Base-by-base conservation (phyloP, 2,113 vertebrate genomes). In the Falco punctatus region DNA sequence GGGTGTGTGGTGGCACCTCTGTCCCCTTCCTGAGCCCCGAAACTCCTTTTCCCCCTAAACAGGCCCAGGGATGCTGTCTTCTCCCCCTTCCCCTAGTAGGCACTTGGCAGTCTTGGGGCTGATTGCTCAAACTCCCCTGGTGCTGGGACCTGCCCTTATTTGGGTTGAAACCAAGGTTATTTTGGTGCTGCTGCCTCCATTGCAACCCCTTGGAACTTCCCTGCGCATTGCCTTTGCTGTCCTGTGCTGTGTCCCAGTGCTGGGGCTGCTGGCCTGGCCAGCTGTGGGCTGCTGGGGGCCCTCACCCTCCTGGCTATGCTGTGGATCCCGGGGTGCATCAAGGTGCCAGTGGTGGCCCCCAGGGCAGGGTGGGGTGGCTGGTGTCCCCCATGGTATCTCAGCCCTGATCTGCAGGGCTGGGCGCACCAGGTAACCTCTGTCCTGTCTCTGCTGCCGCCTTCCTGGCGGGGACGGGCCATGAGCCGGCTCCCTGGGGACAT, bases 91-190 rank as follows among this genome's bases (percentile, higher is more conserved):
- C 44, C 87, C 62, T 78, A 88, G 69, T 91, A 2, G 23, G 40
- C 80, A 46, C 72, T 90, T 96, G 80, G 75, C 82, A 95, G 15
- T n/a, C 33, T 38, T 26, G 23, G 77, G 81, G 58, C 35, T 0
- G 24, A 81, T 91, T 94, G 77, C 96, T 96, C 48, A 95, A 93
- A 95, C n/a, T 0, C 1, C 52, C 65, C 73, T 0, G 1, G 75
- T 95, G 86, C 80, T 0, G 19, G 48, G 92, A 81, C 80, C 83
- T 90, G 83, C 73, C 96, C 96, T 96, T 94, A 96, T 94, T 97
- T 94, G 95, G 94, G 94, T 96, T 79, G 61, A 94, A 94, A 95
- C 28, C 44, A 49, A 72, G 92, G 73, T 70, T 96, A 91, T 95
- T 95, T 97, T 93, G 69, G 75, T 84, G 64, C 74, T 1, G 16